These are phyloP conservation scores for Acrobeloides nanus DNA, from an alignment of 2,888 invertebrate species.

Conservation along the genomic window DNA sequence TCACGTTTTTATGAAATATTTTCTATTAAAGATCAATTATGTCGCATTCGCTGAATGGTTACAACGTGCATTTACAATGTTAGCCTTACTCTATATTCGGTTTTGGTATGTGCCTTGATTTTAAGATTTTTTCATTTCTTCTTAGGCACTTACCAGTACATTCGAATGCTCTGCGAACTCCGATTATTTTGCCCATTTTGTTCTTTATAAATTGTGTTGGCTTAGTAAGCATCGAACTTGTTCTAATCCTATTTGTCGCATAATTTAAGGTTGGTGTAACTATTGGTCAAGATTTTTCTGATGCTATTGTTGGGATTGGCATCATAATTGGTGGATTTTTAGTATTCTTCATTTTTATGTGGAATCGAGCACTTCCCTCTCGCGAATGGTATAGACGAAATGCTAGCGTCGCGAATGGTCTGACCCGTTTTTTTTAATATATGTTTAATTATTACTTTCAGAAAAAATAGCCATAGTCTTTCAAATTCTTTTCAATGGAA, in stretches of 20 bases:
- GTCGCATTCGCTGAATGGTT: constrained; percentile 48
- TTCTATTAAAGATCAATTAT: too few relatives aligned
- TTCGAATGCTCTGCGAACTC: constrained; percentile 33
- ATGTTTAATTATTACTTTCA: too few relatives aligned
- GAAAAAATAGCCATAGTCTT: too few relatives aligned
- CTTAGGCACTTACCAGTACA: constrained; percentile 21
- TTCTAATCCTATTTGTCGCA: too few relatives aligned
- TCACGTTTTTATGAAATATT: too few relatives aligned
- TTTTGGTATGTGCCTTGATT: too few relatives aligned
- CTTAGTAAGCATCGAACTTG: constrained; percentile 12
- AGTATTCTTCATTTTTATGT: constrained; percentile 36
- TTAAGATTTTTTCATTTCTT: too few relatives aligned
- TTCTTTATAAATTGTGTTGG: constrained; percentile 33
- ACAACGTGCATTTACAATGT: constrained; percentile 46
- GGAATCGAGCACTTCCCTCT: constrained; percentile 22
- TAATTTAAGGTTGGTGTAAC: too few relatives aligned
- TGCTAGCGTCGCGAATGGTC: too few relatives aligned
- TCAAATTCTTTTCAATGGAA: too few relatives aligned
- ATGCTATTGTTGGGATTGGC: constrained; percentile 16
- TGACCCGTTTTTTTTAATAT: too few relatives aligned
- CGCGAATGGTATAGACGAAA: too few relatives aligned
- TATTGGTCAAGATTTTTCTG: constrained; percentile 9
- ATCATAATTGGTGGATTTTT: constrained; percentile 31
- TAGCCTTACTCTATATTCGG: constrained; percentile 43
- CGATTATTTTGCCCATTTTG: constrained; percentile 39